These are phyloP conservation scores for Macaria notata DNA, from an alignment of 2,888 invertebrate genomes.

Conservation along the genomic window DNA sequence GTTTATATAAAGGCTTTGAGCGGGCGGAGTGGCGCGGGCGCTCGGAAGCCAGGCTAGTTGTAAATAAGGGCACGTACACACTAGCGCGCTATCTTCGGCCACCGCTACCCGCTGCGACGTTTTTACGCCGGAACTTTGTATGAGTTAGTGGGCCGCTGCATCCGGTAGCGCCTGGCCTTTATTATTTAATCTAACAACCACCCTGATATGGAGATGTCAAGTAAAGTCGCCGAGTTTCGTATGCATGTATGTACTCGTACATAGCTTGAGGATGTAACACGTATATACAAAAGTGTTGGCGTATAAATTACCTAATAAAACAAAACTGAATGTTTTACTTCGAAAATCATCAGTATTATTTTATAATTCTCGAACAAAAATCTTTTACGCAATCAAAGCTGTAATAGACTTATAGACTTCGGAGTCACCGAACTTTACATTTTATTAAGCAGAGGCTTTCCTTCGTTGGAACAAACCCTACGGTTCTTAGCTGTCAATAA, in stretches of 20 bases:
- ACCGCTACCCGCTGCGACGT: constrained; percentile 59
- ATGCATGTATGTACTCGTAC: constrained; percentile 8
- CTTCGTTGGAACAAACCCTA: too few relatives aligned
- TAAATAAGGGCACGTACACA: constrained; percentile 58
- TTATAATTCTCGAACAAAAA: too few relatives aligned
- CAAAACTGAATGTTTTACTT: too few relatives aligned
- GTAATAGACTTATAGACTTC: too few relatives aligned
- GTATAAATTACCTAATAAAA: too few relatives aligned
- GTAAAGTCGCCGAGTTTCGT: constrained; percentile 27
- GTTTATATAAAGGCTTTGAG: constrained; percentile 28
- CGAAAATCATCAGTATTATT: too few relatives aligned
- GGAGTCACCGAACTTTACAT: too few relatives aligned
- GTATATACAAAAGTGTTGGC: too few relatives aligned
- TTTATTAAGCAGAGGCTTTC: too few relatives aligned
- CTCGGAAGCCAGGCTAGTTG: constrained; percentile 52
- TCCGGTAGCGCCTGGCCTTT: constrained; percentile 57
- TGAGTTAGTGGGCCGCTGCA: constrained; percentile 66
- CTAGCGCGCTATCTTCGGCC: constrained; percentile 54
- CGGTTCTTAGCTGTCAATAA: too few relatives aligned
- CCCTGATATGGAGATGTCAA: constrained; percentile 39
- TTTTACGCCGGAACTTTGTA: constrained; percentile 73
- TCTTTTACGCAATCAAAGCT: too few relatives aligned
- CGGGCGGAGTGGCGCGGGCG: constrained; percentile 32
- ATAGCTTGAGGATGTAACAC: too few relatives aligned
- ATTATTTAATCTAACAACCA: constrained; percentile 47